Percentiles rank a stretch among this genome's conserved stretches.
These are phyloP conservation scores for Ibycter americanus DNA, from an alignment of 2,797 vertebrate species.

Conservation along the genomic window DNA sequence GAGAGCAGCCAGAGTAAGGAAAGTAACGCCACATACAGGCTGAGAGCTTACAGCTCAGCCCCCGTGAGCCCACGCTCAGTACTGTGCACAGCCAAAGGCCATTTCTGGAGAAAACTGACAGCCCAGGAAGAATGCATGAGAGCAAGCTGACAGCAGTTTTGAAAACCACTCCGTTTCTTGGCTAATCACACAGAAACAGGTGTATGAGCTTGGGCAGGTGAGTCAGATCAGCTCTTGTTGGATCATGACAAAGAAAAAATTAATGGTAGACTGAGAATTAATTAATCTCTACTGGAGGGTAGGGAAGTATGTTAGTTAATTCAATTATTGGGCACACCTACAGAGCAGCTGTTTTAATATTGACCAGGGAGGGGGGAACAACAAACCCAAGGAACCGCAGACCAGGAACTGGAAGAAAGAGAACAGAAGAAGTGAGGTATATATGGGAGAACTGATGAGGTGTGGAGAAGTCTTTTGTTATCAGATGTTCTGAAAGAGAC, in stretches of 20 bases:
- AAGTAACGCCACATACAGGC: fast-evolving
- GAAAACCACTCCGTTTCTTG: fast-evolving
- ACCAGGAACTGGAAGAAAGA: not conserved
- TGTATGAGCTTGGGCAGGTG: fast-evolving
- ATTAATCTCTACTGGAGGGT: fast-evolving
- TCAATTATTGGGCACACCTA: not conserved
- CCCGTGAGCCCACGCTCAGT: fast-evolving
- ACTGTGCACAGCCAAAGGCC: not conserved
- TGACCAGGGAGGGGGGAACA: too few relatives aligned
- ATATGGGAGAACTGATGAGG: too few relatives aligned
- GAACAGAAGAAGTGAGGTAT: fast-evolving
- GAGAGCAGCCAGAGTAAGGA: not conserved
- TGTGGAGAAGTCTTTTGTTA: fast-evolving
- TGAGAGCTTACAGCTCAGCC: not conserved
- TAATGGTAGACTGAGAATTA: not conserved
- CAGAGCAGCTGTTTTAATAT: not conserved
- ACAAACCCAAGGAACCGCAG: not conserved
- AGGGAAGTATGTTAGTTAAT: not conserved
- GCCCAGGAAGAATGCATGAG: not conserved
- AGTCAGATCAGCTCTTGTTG: not conserved
- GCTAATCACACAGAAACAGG: not conserved
- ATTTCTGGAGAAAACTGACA: not conserved
- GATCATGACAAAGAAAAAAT: fast-evolving
- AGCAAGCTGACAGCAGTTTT: not conserved
- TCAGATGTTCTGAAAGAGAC: fast-evolving